Percentiles rank a stretch among this genome's conserved stretches.
These are phyloP conservation scores for Trichonephila clavata DNA, from an alignment of 1,140 invertebrate genomes.

Conservation along the genomic window DNA sequence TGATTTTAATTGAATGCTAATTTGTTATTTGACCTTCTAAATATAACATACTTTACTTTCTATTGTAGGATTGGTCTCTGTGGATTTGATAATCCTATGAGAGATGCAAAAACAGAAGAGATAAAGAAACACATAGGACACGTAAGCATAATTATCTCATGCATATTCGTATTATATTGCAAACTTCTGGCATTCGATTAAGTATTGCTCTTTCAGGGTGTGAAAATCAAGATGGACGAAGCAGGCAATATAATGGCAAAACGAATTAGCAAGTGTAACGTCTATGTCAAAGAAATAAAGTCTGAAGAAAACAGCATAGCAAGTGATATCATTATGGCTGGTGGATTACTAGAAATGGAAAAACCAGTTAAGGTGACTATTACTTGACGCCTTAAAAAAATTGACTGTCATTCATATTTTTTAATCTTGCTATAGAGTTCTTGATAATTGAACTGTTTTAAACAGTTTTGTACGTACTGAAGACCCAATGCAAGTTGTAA, in stretches of 20 bases:
- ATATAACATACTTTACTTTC: background rate
- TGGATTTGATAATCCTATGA: constrained; percentile 96
- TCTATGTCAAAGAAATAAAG: constrained; percentile 87
- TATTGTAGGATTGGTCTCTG: constrained; percentile 92
- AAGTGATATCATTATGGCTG: constrained; percentile 91
- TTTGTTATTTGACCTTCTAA: too few relatives aligned
- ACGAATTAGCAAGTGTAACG: constrained; percentile 93
- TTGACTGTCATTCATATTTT: too few relatives aligned
- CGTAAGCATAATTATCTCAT: constrained; percentile 83
- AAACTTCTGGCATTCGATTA: background rate
- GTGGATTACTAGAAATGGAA: constrained; percentile 92
- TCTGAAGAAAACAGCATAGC: constrained; percentile 90
- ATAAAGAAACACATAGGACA: constrained; percentile 94
- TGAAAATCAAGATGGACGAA: constrained; percentile 97
- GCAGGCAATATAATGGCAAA: constrained; percentile 96
- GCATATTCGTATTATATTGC: background rate
- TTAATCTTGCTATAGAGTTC: too few relatives aligned
- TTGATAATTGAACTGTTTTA: too few relatives aligned
- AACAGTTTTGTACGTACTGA: too few relatives aligned
- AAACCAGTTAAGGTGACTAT: constrained; percentile 92
- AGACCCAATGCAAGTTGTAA: too few relatives aligned
- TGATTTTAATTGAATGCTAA: too few relatives aligned
- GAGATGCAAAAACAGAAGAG: constrained; percentile 94
- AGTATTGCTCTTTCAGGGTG: constrained; percentile 85
- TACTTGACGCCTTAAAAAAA: too few relatives aligned